Evolutionary conservation across 2,888 invertebrate species (phyloP), one percentile per base, ranked within the genome.

Genomic region (Caprella mutica): DNA sequence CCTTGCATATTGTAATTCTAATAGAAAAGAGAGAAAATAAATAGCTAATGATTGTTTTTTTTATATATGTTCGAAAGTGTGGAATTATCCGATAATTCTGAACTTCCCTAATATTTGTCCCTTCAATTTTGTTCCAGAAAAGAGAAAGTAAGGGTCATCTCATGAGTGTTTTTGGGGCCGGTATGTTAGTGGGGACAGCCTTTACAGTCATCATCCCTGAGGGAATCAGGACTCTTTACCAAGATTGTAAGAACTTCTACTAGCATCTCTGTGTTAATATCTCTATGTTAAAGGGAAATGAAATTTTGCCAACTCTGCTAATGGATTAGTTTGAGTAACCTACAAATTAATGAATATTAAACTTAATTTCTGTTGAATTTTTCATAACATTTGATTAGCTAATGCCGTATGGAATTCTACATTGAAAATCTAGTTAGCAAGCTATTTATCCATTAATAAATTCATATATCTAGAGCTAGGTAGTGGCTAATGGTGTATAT

Each of bases 201-300:
- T 74, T 99, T 30, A 88, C 93, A 5, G 97, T 98, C 0, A 98
- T 98, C 55, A 96, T 98, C 67, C 98, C 98, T 0, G 98, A 98
- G 76, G 98, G 98, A 5, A 88, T 98, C n/a, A 79, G 92, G 59
- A 83, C 89, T 0, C 71, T 91, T 51, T 83, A 77, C 59, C 17
- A 35, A 24, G 23, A 26, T 14, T 52, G 38, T 52, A 26, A 48
- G 48, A n/a, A n/a, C n/a, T n/a, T n/a, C n/a, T n/a, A n/a, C n/a
- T n/a, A n/a, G n/a, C n/a, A n/a, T n/a, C n/a, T n/a, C n/a, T n/a
- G n/a, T n/a, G n/a, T n/a, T n/a, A n/a, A n/a, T n/a, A n/a, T n/a
- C n/a, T n/a, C n/a, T n/a, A n/a, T n/a, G n/a, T n/a, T n/a, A n/a
- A n/a, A n/a, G n/a, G n/a, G n/a, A n/a, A n/a, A 12, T 12, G n/a